A percentile compares a stretch with the other conserved stretches of the same genome.
phyloP scores from a whole-genome alignment of 2,888 invertebrate species.

The Tachina fera region DNA sequence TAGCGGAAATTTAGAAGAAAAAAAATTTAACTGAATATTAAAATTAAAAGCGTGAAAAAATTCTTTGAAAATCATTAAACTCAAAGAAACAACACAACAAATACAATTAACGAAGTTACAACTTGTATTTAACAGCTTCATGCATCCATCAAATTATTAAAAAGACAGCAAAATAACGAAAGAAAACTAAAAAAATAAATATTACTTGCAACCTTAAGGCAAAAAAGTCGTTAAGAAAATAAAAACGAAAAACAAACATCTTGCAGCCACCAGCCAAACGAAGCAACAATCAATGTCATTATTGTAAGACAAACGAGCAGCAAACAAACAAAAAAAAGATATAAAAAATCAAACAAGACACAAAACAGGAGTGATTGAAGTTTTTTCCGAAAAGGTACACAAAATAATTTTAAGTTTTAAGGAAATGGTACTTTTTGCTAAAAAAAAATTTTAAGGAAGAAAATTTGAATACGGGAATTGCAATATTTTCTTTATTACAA shows the following conservation, averaged over 20 bases:
- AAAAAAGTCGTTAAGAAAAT: conserved; percentile 22
- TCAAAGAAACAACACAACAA: conserved; percentile 50
- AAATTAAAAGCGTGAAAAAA: conserved; percentile 34
- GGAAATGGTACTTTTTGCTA: not conserved
- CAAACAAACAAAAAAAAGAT: not conserved
- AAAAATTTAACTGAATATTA: conserved; percentile 26
- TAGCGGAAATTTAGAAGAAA: conserved; percentile 52
- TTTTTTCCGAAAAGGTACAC: conserved; percentile 50
- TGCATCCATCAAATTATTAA: conserved; percentile 64
- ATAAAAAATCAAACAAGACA: not conserved
- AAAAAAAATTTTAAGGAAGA: not conserved
- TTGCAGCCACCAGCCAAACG: conserved; percentile 45
- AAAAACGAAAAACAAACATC: conserved; percentile 37
- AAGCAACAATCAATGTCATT: conserved; percentile 61
- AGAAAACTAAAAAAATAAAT: not conserved
- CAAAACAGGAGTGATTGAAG: conserved; percentile 36
- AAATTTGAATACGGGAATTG: not conserved
- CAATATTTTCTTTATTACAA: no score
- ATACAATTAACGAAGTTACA: conserved; percentile 43
- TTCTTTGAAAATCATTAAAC: conserved; percentile 49
- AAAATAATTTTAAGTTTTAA: not conserved
- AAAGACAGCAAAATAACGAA: conserved; percentile 20
- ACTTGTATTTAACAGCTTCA: conserved; percentile 52
- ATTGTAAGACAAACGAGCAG: conserved; percentile 55
- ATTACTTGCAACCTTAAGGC: conserved; percentile 5